Evolutionary conservation across 2,113 vertebrate species (phyloP).

Genomic region (Salvelinus sp.): DNA sequence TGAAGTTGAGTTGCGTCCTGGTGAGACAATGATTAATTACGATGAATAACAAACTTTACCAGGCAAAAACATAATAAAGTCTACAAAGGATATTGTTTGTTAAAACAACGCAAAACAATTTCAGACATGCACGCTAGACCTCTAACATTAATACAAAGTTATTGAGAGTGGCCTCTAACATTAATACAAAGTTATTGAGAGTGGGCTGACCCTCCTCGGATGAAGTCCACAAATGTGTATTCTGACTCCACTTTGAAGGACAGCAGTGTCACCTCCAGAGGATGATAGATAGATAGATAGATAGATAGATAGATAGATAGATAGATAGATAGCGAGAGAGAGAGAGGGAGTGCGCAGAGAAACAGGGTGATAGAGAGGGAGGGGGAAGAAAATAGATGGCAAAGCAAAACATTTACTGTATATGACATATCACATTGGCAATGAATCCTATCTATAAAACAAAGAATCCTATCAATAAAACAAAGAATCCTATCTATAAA

Average conservation of each 20-base stretch:
- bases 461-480: constrained; percentile 11
- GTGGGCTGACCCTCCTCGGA: constrained; percentile 86
- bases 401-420: background rate
- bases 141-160: too few species aligned
- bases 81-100: too few species aligned
- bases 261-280: constrained; percentile 86
- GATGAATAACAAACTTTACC: background rate
- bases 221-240: constrained; percentile 93
- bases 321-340: background rate
- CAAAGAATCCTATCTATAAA: constrained; percentile 10
- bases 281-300: background rate
- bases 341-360: too few species aligned
- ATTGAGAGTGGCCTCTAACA: too few species aligned
- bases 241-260: constrained; percentile 93
- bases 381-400: too few species aligned
- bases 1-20: constrained; percentile 94
- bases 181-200: background rate
- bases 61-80: background rate
- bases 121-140: too few species aligned
- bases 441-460: constrained; percentile 13
- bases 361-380: too few species aligned
- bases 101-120: too few species aligned
- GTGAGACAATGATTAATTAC: constrained; percentile 23
- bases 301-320: too few species aligned
- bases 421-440: background rate